Base-by-base conservation (phyloP, 2,113 vertebrate genomes). In the Columbina picui region DNA sequence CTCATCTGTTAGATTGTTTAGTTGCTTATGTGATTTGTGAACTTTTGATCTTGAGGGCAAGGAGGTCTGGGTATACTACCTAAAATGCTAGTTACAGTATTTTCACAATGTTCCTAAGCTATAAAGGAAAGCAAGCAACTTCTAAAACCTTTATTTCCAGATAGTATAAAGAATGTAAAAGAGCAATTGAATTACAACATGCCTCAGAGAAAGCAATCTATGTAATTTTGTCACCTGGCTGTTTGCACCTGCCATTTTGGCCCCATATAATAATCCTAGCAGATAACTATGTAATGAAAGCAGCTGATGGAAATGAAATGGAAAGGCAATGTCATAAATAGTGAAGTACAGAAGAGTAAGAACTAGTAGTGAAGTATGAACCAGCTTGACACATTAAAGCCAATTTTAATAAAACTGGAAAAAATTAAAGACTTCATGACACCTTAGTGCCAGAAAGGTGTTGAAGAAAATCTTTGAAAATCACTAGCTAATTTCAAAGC, bases 161-260 rank as follows among this genome's bases (percentile, higher is more conserved):
- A 84, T 87, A 14, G 32, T 67, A 9, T 50, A 32, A 56, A 76
- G 61, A 69, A 91, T 52, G 45, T 11, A 64, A 84, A 92, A 81
- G 39, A 89, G 52, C 34, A 71, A 68, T 87, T 84, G 89, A 87
- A 79, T 91, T 87, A 57, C 77, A 87, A 26, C n/a, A 17, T 78
- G n/a, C 61, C 61, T 84, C 7, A 3, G 65, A 80, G 68, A 65
- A 78, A 84, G 53, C 78, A 68, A 56, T 52, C 29, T 71, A 25
- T 68, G 32, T 80, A 55, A 81, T 94, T 90, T 84, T 81, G 71
- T 84, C 41, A 41, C 57, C 93, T 84, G 68, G 23, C 73, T 82
- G 41, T 81, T 92, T 84, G 38, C 75, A 53, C n/a, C 39, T 95
- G 84, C 73, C 32, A 18, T 84, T 94, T 94, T 94, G 84, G 34